These are phyloP conservation scores for Styela plicata DNA, from an alignment of 23 tunicate genomes.

Conservation along the genomic window DNA sequence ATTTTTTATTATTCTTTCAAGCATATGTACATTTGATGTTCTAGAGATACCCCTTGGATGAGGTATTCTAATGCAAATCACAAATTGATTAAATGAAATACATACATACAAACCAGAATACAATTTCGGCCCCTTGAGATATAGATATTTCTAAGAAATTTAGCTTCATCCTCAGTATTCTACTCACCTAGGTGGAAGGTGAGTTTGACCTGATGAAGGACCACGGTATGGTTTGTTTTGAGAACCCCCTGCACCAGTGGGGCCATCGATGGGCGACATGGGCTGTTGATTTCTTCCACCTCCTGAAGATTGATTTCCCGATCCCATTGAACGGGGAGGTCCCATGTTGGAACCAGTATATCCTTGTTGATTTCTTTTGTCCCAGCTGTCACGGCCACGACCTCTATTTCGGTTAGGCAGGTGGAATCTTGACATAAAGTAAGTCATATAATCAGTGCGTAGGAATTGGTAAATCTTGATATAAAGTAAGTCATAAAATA, in stretches of 20 bases:
- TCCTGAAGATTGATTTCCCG: constrained; percentile 1
- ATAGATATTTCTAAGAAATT: too few relatives aligned
- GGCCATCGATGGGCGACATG: constrained; percentile 8
- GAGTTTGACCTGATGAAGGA: background rate
- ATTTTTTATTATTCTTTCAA: too few relatives aligned
- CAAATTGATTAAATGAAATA: too few relatives aligned
- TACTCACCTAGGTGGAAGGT: background rate
- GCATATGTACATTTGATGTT: too few relatives aligned
- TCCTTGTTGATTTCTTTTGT: constrained; percentile 7
- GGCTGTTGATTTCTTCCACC: constrained; percentile 4
- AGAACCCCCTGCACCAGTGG: background rate
- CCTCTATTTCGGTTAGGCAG: background rate
- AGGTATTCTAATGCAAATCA: too few relatives aligned
- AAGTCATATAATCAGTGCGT: too few relatives aligned
- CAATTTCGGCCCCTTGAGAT: too few relatives aligned
- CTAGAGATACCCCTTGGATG: too few relatives aligned
- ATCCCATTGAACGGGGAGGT: constrained; percentile 8
- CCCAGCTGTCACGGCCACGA: constrained; percentile 7
- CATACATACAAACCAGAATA: too few relatives aligned
- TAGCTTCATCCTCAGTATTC: too few relatives aligned
- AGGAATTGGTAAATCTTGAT: too few relatives aligned
- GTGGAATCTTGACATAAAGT: background rate
- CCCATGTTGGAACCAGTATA: background rate
- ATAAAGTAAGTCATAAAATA: too few relatives aligned
- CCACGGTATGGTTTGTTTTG: background rate